A percentile compares a stretch with the other conserved stretches of the same genome.
phyloP scores from a whole-genome alignment of 1,140 invertebrate genomes.

The Drosophila ananassae region DNA sequence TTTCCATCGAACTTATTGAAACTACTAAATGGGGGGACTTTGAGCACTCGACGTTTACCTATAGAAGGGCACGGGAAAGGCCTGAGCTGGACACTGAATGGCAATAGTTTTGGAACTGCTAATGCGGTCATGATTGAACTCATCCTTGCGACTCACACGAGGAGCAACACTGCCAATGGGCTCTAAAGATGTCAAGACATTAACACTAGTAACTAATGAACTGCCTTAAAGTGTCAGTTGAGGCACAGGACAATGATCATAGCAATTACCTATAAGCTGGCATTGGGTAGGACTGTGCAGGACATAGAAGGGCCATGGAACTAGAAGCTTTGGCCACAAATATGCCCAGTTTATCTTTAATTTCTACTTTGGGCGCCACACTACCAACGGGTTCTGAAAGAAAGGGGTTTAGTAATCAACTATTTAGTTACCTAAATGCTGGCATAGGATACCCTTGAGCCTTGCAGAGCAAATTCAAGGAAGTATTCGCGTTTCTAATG shows the following conservation, averaged over 20 bases:
- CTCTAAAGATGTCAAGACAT: constrained; percentile 85
- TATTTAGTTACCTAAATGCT: constrained; percentile 86
- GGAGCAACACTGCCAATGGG: constrained; percentile 91
- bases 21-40: background rate
- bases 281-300: constrained; percentile 90
- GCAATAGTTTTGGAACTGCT: constrained; percentile 84
- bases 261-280: constrained; percentile 86
- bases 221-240: constrained; percentile 14
- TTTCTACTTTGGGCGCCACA: constrained; percentile 87
- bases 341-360: constrained; percentile 85
- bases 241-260: background rate
- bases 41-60: constrained; percentile 84
- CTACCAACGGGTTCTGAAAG: constrained; percentile 84
- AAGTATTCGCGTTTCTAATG: constrained; percentile 27
- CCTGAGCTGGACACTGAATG: constrained; percentile 88
- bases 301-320: constrained; percentile 87
- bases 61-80: constrained; percentile 87
- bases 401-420: constrained; percentile 32
- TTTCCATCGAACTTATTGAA: background rate
- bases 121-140: constrained; percentile 87
- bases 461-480: constrained; percentile 84
- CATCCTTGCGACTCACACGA: constrained; percentile 89
- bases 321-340: constrained; percentile 67
- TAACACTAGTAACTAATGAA: background rate
- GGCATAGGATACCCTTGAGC: constrained; percentile 89